These are phyloP conservation scores for Tenthredo mesomela DNA, from an alignment of 2,888 invertebrate species.

Conservation along the genomic window DNA sequence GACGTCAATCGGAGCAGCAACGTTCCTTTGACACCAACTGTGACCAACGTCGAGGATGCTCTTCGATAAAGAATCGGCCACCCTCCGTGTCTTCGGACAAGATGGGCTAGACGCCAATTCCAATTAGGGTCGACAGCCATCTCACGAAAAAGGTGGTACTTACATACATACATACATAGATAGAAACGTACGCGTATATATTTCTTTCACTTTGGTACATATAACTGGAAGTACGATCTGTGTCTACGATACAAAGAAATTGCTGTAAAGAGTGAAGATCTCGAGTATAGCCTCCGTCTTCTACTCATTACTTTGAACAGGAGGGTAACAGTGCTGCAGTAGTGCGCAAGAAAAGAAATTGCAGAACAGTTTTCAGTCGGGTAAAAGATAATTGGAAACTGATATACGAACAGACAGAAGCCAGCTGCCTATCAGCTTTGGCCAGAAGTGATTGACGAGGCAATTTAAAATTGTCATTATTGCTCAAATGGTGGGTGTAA, in stretches of 20 bases:
- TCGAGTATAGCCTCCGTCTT: not conserved
- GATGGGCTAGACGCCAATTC: slow-evolving; percentile 47
- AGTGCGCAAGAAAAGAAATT: slow-evolving; percentile 10
- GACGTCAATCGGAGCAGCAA: not conserved
- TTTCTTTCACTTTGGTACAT: slow-evolving; percentile 3
- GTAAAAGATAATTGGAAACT: slow-evolving; percentile 18
- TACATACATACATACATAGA: not conserved
- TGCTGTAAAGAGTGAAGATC: not conserved
- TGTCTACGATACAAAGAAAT: slow-evolving; percentile 24
- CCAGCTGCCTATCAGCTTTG: not conserved
- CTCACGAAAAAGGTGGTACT: slow-evolving; percentile 12
- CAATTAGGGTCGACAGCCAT: slow-evolving; percentile 42
- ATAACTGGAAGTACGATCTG: not conserved
- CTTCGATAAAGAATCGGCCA: slow-evolving; percentile 6
- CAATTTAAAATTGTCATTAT: not conserved
- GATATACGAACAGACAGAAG: not conserved
- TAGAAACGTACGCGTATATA: not conserved
- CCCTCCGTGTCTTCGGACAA: not conserved
- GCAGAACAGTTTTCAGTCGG: not conserved
- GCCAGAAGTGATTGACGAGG: not conserved
- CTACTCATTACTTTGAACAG: not conserved
- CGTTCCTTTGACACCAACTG: slow-evolving; percentile 39
- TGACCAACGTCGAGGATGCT: slow-evolving; percentile 7
- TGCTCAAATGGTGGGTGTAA: not conserved
- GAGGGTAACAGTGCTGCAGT: not conserved